Evolutionary conservation across 2,888 invertebrate genomes (phyloP).

Genomic region (Labia minor): DNA sequence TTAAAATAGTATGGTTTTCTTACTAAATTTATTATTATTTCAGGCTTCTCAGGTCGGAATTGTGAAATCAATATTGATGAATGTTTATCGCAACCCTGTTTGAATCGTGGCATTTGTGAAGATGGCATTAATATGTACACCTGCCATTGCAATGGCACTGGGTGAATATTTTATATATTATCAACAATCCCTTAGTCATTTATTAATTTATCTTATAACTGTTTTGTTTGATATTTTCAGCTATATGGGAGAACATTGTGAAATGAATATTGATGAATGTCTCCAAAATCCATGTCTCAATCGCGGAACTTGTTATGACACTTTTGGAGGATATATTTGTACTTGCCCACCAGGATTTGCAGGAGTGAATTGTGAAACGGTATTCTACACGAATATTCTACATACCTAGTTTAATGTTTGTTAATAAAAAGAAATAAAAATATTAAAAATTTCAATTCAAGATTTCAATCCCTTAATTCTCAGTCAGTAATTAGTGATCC

Average conservation of each 20-base stretch:
- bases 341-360: slow-evolving; percentile 68
- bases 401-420: too few relatives aligned
- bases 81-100: slow-evolving; percentile 58
- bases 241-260: slow-evolving; percentile 61
- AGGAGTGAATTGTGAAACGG: slow-evolving; percentile 65
- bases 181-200: neutral
- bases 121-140: slow-evolving; percentile 63
- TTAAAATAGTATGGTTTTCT: too few relatives aligned
- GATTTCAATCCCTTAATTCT: too few relatives aligned
- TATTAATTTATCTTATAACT: neutral
- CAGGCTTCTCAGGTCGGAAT: slow-evolving; percentile 54
- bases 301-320: slow-evolving; percentile 68
- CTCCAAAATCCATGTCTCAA: slow-evolving; percentile 55
- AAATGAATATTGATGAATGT: slow-evolving; percentile 73
- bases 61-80: slow-evolving; percentile 69
- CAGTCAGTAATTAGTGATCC: too few relatives aligned
- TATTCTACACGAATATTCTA: too few relatives aligned
- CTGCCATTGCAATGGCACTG: slow-evolving; percentile 65
- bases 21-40: too few relatives aligned
- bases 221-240: slow-evolving; percentile 31
- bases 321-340: slow-evolving; percentile 69
- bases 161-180: slow-evolving; percentile 38
- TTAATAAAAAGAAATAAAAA: too few relatives aligned
- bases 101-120: slow-evolving; percentile 59
- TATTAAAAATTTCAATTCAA: too few relatives aligned